Evolutionary conservation across 2,888 invertebrate species (phyloP).

Genomic region (Aradus depressus): DNA sequence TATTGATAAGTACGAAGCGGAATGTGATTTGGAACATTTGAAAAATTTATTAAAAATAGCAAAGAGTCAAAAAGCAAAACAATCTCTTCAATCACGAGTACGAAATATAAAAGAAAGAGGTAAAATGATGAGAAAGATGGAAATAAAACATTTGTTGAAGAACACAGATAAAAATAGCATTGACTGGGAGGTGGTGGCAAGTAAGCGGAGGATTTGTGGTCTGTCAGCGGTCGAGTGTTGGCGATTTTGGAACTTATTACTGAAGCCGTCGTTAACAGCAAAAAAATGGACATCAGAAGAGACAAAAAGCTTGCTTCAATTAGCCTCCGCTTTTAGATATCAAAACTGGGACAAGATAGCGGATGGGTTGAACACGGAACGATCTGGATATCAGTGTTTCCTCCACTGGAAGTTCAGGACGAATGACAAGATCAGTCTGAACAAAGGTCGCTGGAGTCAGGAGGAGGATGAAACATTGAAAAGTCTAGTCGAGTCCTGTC

Average conservation of each 20-base stretch:
- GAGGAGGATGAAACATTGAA: slow-evolving; percentile 57
- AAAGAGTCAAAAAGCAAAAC: background rate
- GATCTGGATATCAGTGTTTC: slow-evolving; percentile 60
- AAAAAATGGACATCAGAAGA: slow-evolving; percentile 44
- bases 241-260: slow-evolving; percentile 57
- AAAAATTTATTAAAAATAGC: background rate
- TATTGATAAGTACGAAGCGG: background rate
- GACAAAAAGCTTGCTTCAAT: slow-evolving; percentile 37
- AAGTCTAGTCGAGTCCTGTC: slow-evolving; percentile 49
- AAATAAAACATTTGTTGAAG: slow-evolving; percentile 1
- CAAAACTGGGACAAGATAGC: slow-evolving; percentile 61
- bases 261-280: slow-evolving; percentile 57
- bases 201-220: background rate
- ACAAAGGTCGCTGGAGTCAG: slow-evolving; percentile 46
- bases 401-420: slow-evolving; percentile 48
- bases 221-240: slow-evolving; percentile 46
- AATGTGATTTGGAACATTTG: background rate
- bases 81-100: background rate
- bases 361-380: slow-evolving; percentile 42
- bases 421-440: background rate
- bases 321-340: slow-evolving; percentile 38
- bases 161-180: background rate
- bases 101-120: background rate
- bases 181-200: slow-evolving; percentile 2
- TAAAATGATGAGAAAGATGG: background rate